phyloP scores from a whole-genome alignment of 2,888 invertebrate genomes.

The Suillia variegata region DNA sequence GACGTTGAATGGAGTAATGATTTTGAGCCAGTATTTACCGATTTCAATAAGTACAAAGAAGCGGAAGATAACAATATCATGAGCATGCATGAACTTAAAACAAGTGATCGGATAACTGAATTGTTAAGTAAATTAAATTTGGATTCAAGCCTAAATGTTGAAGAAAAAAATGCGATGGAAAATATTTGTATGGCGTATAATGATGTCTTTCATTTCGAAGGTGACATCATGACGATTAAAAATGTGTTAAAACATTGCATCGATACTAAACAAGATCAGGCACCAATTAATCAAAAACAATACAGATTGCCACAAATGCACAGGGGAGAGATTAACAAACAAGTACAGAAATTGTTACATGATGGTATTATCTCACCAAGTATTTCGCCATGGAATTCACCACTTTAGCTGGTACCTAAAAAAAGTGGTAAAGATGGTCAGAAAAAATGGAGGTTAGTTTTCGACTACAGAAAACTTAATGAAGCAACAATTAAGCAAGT shows the following conservation, averaged over 20 bases:
- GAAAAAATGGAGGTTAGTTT: constrained; percentile 18
- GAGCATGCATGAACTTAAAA: no score
- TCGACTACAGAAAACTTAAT: constrained; percentile 21
- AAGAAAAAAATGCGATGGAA: no score
- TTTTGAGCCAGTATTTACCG: no score
- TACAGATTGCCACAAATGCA: constrained; percentile 29
- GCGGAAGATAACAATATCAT: no score
- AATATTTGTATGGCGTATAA: no score
- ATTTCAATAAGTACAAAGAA: no score
- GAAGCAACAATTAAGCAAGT: constrained; percentile 15
- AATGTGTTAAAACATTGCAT: background rate
- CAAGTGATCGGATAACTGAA: no score
- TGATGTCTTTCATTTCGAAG: no score
- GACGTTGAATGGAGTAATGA: no score
- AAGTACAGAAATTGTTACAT: constrained; percentile 27
- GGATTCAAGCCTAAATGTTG: no score
- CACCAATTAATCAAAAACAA: constrained; percentile 32
- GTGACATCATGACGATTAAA: no score
- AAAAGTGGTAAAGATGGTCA: constrained; percentile 11
- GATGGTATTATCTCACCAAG: constrained; percentile 27
- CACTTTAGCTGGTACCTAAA: constrained; percentile 35
- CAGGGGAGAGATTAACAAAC: constrained; percentile 29
- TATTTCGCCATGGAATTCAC: constrained; percentile 30
- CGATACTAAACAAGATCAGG: constrained; percentile 16
- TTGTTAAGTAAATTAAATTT: no score